Percentiles rank a stretch among this genome's conserved stretches.
Conservation (phyloP, 2,797 vertebrate genomes). For the Neosilurus mollespiculum region DNA sequence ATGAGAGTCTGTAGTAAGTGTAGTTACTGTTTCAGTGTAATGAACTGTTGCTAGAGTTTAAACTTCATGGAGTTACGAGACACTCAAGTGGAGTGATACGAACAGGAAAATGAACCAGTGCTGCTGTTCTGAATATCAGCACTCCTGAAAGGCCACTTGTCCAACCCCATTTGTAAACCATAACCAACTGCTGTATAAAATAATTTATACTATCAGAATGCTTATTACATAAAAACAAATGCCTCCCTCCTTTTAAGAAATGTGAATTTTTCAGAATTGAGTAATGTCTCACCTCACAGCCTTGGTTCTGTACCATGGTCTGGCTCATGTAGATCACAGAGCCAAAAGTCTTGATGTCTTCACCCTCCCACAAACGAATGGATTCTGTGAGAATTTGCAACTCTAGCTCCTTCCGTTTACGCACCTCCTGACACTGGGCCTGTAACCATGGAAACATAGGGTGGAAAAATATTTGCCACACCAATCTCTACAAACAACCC, state of each 20-base stretch:
- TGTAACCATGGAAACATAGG: slow-evolving; percentile 58
- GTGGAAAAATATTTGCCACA: slow-evolving; percentile 15
- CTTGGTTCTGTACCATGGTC: slow-evolving; percentile 83
- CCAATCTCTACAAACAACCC: slow-evolving; percentile 17
- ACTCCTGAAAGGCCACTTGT: neutral
- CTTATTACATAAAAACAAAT: neutral
- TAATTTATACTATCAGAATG: neutral
- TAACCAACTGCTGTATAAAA: neutral
- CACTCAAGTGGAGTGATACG: neutral
- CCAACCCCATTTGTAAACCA: neutral
- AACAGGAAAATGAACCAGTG: neutral
- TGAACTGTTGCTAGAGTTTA: neutral
- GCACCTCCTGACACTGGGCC: slow-evolving; percentile 90
- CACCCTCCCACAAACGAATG: slow-evolving; percentile 96
- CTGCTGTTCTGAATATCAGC: neutral
- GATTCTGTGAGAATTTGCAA: slow-evolving; percentile 91
- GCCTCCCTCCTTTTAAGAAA: neutral
- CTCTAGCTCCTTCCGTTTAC: slow-evolving; percentile 93
- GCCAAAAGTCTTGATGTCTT: slow-evolving; percentile 89
- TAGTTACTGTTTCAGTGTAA: neutral
- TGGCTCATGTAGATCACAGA: slow-evolving; percentile 90
- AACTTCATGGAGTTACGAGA: neutral
- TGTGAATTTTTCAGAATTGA: neutral
- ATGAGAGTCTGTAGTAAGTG: neutral
- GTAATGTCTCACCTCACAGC: slow-evolving; percentile 78